phyloP scores from a whole-genome alignment of 2,888 invertebrate genomes.

The Therioaphis trifolii region DNA sequence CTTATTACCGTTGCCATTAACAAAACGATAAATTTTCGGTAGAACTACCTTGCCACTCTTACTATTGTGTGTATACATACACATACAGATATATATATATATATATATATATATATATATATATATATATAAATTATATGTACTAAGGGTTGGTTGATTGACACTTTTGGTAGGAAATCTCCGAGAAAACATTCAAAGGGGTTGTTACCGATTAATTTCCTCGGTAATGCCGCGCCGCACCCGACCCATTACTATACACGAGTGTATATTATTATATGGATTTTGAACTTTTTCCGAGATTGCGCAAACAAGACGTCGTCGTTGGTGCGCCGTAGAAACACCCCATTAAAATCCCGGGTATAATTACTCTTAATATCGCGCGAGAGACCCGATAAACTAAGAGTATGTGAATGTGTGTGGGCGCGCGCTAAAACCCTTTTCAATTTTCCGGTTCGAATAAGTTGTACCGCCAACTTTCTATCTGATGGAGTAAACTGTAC shows the following conservation, averaged over 20 bases:
- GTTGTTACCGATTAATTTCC: constrained; percentile 53
- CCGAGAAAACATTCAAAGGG: constrained; percentile 51
- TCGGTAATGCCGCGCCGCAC: neutral
- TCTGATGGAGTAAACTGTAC: constrained; percentile 37
- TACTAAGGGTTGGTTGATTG: constrained; percentile 39
- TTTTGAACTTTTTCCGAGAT: constrained; percentile 50
- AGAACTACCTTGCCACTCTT: constrained; percentile 14
- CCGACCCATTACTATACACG: neutral
- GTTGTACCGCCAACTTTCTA: constrained; percentile 43
- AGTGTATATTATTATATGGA: constrained; percentile 26
- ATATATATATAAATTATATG: too few species aligned
- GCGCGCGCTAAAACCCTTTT: constrained; percentile 39
- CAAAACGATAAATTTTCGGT: constrained; percentile 44
- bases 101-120: too few species aligned
- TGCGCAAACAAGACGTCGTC: constrained; percentile 52
- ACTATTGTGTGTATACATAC: neutral
- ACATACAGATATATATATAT: too few species aligned
- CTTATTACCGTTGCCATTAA: constrained; percentile 34
- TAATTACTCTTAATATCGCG: constrained; percentile 21
- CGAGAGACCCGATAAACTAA: constrained; percentile 38
- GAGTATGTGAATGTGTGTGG: neutral
- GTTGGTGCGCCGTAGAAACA: constrained; percentile 8
- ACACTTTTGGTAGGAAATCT: constrained; percentile 38
- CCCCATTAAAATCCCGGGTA: constrained; percentile 24
- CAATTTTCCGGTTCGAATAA: constrained; percentile 49